Evolutionary conservation across 2,888 invertebrate species (phyloP), one percentile per base, ranked within the genome.

Genomic region (Drosophila sordidapex): DNA sequence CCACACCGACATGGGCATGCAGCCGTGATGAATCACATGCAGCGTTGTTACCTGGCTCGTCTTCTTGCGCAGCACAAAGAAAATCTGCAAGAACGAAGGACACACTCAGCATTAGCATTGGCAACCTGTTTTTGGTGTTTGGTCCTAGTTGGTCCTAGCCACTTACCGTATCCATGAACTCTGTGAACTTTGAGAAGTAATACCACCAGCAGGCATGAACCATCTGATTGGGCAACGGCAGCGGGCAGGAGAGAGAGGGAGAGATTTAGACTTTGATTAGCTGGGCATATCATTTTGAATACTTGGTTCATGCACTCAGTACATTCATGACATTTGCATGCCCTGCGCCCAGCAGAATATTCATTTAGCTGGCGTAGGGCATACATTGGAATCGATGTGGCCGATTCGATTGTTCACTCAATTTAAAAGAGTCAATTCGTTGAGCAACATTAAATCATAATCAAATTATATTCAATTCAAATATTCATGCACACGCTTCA

Each of bases 1-100:
- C 98, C 99, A 99, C 75, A 98, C 98, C 7, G 98, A 98, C 96
- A 98, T 96, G 46, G 99, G 99, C 98, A 99, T 99, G 91, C 98
- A 96, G 81, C 98, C 98, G 93, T 99, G 99, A 94, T 99, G 99
- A 92, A 98, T 98, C 65, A 99, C 98, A 94, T 99, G 99, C 56
- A 99, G 95, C 11, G 97, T 97, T 70, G 98, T 97, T 85, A 99
- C 96, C 93, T 99, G 98, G 93, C 97, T 96, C 92, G 96, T 96
- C 94, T 99, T 99, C 95, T 99, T 99, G 92, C 98, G 95, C 93
- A 98, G 93, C 63, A 99, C 96, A 94, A 99, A 99, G 95, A 99
- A 98, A 94, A 98, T 95, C 97, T 98, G 94, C 46, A 70, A 64
- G 7, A 35, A 13, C 25, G 25, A 38, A 38, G n/a, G 29, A n/a